Conservation (phyloP, 2,113 vertebrate species). For the Phainopepla nitens region DNA sequence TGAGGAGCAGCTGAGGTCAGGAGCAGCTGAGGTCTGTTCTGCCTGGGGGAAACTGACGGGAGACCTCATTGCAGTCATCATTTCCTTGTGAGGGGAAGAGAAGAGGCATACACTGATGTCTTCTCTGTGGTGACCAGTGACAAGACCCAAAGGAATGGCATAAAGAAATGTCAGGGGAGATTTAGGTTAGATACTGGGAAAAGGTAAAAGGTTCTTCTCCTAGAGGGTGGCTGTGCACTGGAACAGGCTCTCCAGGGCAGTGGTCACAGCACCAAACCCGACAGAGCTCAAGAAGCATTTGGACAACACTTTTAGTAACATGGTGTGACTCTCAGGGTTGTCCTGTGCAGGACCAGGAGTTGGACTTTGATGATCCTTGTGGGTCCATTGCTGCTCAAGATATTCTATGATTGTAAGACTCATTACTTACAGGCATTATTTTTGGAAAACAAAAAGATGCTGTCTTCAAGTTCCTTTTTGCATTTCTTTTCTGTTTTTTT, state of each 20-base stretch:
- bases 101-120: not conserved
- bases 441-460: not conserved
- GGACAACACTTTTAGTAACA: not conserved
- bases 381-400: not conserved
- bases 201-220: not conserved
- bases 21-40: not conserved
- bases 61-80: not conserved
- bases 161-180: not conserved
- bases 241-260: not conserved
- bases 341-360: no score
- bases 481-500: not conserved
- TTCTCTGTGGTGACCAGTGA: not conserved
- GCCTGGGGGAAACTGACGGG: not conserved
- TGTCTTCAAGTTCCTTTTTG: not conserved
- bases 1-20: accelerated
- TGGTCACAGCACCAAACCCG: accelerated
- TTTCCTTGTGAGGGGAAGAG: accelerated
- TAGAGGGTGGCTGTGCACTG: no score
- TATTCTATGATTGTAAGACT: not conserved
- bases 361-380: not conserved
- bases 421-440: not conserved
- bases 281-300: not conserved
- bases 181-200: not conserved
- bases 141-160: not conserved
- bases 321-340: not conserved